phyloP scores from a whole-genome alignment of 1,140 invertebrate genomes.

The Tenebrio molitor region DNA sequence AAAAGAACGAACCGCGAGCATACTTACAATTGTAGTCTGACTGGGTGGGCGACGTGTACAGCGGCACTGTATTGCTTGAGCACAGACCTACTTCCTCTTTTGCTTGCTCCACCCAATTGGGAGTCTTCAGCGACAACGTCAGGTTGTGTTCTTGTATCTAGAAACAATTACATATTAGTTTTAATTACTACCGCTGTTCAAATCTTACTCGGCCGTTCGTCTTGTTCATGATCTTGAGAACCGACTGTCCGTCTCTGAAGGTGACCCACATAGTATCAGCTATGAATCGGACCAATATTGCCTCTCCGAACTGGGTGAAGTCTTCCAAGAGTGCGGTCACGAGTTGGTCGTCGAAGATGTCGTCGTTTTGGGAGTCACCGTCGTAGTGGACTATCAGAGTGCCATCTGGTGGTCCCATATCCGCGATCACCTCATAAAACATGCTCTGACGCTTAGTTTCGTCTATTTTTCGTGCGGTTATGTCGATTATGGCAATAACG shows the following conservation, averaged over 20 bases:
- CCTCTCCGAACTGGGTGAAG: constrained; percentile 84
- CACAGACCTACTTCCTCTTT: constrained; percentile 87
- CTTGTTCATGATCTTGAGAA: constrained; percentile 77
- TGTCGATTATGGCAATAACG: constrained; percentile 90
- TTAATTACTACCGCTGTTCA: no score
- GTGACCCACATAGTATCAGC: constrained; percentile 90
- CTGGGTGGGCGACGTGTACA: constrained; percentile 69
- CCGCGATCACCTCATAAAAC: constrained; percentile 87
- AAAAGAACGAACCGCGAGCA: constrained; percentile 43
- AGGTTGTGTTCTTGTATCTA: constrained; percentile 79
- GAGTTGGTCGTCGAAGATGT: constrained; percentile 77
- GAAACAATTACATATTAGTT: constrained; percentile 41
- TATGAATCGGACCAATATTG: constrained; percentile 93
- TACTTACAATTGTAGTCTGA: constrained; percentile 64
- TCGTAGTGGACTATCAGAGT: constrained; percentile 84
- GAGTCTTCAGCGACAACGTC: constrained; percentile 83
- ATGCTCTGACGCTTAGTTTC: constrained; percentile 79
- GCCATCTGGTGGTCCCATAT: constrained; percentile 95
- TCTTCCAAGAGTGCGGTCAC: constrained; percentile 81
- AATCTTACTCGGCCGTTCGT: constrained; percentile 57
- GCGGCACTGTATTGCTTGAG: constrained; percentile 84
- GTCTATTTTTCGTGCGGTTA: constrained; percentile 87
- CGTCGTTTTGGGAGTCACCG: constrained; percentile 53
- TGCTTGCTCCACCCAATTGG: constrained; percentile 85
- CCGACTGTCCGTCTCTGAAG: constrained; percentile 87